Conservation (phyloP, 2,113 vertebrate genomes). For the Platysteira castanea region DNA sequence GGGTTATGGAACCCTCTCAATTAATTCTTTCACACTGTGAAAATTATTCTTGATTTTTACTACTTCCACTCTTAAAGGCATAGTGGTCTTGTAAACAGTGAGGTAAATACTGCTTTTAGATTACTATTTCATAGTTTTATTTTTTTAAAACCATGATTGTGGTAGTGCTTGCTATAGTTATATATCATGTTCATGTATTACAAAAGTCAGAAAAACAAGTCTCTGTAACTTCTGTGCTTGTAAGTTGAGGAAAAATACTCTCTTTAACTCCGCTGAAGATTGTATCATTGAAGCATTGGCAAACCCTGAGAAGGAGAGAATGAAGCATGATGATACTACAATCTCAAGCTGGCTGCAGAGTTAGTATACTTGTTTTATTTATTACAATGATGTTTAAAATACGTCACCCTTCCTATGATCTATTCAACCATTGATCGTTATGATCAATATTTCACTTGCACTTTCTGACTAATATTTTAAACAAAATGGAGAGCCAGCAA, state of each 20-base stretch:
- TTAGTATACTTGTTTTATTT: conserved; percentile 70
- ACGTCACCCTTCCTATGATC: background rate
- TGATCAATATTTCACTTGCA: background rate
- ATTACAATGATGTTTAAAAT: background rate
- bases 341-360: conserved; percentile 98
- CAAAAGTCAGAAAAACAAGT: background rate
- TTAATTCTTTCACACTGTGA: background rate
- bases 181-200: background rate
- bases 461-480: background rate
- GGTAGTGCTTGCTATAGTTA: background rate
- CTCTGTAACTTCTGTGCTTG: background rate
- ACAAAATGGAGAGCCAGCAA: background rate
- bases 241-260: background rate
- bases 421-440: background rate
- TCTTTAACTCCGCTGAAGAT: conserved; percentile 83
- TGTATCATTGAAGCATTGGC: conserved; percentile 98
- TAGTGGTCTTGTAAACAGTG: background rate
- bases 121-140: background rate
- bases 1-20: background rate
- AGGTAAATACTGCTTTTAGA: background rate
- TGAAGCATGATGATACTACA: conserved; percentile 98
- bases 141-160: background rate
- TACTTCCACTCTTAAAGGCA: background rate
- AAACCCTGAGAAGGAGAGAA: conserved; percentile 97
- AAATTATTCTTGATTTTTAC: background rate